phyloP scores from a whole-genome alignment of 2,888 invertebrate species.

The Platerodrilus igneus region DNA sequence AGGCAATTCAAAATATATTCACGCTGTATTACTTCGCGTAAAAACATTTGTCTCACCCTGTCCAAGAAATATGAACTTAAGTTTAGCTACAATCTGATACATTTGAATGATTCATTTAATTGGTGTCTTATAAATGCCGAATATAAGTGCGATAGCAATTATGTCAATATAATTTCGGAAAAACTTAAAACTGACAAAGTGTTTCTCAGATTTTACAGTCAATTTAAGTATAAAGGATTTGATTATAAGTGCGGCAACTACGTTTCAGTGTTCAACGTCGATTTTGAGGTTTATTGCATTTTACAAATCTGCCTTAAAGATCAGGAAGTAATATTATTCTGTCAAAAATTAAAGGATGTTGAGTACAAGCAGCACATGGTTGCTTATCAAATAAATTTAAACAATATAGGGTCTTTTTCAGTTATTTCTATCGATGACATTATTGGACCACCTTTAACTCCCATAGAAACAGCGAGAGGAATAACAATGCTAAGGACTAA shows the following conservation, averaged over 20 bases:
- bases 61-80: conserved; percentile 29
- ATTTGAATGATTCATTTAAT: background rate
- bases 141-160: conserved; percentile 16
- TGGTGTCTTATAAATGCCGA: conserved; percentile 6
- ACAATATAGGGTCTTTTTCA: conserved; percentile 9
- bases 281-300: conserved; percentile 18
- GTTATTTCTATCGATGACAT: conserved; percentile 12
- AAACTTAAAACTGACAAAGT: conserved; percentile 12
- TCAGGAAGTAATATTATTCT: conserved; percentile 7
- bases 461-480: conserved; percentile 21
- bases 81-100: conserved; percentile 23
- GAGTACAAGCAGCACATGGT: conserved; percentile 5
- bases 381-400: conserved; percentile 9
- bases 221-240: conserved; percentile 10
- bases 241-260: conserved; percentile 15
- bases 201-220: conserved; percentile 14
- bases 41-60: conserved; percentile 32
- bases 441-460: conserved; percentile 18
- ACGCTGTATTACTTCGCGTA: conserved; percentile 29
- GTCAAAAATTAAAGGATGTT: conserved; percentile 12
- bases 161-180: conserved; percentile 13
- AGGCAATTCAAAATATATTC: conserved; percentile 29
- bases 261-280: conserved; percentile 12
- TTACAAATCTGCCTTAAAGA: conserved; percentile 17
- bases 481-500: conserved; percentile 18